Percentiles rank a stretch among this genome's conserved stretches.
Conservation (phyloP, 1,140 invertebrate genomes). For the Neodiprion virginianus region DNA sequence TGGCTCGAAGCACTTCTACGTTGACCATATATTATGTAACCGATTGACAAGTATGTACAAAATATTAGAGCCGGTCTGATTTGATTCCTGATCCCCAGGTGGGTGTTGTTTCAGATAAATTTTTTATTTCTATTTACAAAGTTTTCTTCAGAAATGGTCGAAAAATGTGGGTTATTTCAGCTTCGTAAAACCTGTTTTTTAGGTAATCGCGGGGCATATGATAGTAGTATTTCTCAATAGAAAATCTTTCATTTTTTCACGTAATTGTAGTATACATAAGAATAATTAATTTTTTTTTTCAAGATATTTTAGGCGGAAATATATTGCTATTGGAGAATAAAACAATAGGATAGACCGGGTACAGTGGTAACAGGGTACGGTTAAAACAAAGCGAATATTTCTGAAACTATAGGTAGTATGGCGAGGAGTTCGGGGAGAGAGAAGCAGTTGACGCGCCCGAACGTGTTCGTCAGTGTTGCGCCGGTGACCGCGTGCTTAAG, state of each 20-base stretch:
- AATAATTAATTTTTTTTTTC: no score
- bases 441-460: neutral
- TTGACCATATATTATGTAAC: neutral
- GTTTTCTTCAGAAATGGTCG: no score
- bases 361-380: conserved; percentile 7
- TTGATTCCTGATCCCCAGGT: neutral
- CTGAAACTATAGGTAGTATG: neutral
- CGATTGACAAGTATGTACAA: neutral
- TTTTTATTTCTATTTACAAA: no score
- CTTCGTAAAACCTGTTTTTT: no score
- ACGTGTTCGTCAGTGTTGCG: conserved; percentile 3
- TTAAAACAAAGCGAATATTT: conserved; percentile 12
- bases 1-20: neutral
- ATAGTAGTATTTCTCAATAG: no score
- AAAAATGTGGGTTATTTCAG: no score
- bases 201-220: no score
- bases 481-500: neutral
- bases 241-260: no score
- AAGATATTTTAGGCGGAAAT: neutral
- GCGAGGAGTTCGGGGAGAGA: neutral
- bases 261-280: no score
- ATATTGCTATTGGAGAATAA: neutral
- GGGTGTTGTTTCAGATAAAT: no score
- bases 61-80: neutral
- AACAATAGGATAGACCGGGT: neutral